These are phyloP conservation scores for Euplagia quadripunctaria DNA, from an alignment of 2,888 invertebrate species.

Conservation along the genomic window DNA sequence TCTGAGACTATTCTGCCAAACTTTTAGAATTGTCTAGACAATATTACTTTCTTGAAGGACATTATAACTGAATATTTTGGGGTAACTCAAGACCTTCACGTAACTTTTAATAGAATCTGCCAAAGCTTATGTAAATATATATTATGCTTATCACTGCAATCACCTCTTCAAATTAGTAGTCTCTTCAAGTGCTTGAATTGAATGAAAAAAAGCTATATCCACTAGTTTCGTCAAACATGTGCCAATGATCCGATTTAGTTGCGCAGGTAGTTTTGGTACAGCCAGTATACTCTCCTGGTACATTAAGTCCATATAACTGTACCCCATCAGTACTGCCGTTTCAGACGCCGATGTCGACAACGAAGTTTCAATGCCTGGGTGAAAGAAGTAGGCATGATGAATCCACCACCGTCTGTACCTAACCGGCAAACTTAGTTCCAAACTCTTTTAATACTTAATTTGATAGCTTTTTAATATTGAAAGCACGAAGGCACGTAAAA, in stretches of 20 bases:
- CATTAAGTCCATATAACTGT: too few relatives aligned
- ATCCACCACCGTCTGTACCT: neutral
- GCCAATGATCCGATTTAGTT: too few relatives aligned
- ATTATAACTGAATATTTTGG: neutral
- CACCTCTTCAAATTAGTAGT: neutral
- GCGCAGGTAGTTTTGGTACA: too few relatives aligned
- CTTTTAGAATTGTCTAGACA: slow-evolving; percentile 2
- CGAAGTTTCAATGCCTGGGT: too few relatives aligned
- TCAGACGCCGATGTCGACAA: too few relatives aligned
- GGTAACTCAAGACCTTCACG: neutral
- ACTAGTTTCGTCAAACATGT: too few relatives aligned
- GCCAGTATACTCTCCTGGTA: too few relatives aligned
- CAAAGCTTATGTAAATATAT: neutral
- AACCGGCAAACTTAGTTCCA: neutral
- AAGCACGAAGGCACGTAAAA: neutral
- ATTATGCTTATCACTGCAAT: neutral
- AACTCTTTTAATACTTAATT: neutral
- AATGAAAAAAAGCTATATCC: neutral
- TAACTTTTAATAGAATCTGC: neutral
- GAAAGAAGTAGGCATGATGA: too few relatives aligned
- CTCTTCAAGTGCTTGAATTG: neutral
- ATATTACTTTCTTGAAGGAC: neutral
- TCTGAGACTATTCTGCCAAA: neutral
- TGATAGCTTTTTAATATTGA: neutral
- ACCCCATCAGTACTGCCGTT: too few relatives aligned